Percentiles rank a stretch among this genome's conserved stretches.
Evolutionary conservation across 92 coral and sea anemone species (phyloP).

Genomic region (Parazoanthus darwini): DNA sequence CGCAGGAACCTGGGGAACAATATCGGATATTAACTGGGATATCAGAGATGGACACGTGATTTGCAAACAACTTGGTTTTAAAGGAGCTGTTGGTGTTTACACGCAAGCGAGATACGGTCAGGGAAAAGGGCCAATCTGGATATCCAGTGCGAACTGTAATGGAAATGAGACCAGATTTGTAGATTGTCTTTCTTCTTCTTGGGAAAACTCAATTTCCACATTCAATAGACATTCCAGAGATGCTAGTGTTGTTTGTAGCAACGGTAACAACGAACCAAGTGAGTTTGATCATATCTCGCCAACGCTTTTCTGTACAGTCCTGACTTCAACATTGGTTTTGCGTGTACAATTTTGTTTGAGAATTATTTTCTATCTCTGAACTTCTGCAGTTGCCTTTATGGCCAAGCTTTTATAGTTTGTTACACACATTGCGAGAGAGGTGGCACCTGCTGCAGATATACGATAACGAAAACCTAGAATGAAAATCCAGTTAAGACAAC

Average conservation of each 20-base stretch:
- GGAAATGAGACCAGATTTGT: conserved; percentile 10
- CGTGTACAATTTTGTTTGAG: too few species aligned
- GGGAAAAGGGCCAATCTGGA: conserved; percentile 18
- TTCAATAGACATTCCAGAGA: neutral
- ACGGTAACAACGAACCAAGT: conserved; percentile 19
- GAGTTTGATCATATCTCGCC: neutral
- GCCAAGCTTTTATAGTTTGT: too few species aligned
- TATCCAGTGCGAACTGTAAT: conserved; percentile 1
- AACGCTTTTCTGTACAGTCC: too few species aligned
- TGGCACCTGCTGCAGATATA: too few species aligned
- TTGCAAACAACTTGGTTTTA: conserved; percentile 29
- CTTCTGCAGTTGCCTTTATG: too few species aligned
- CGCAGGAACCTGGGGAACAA: conserved; percentile 21
- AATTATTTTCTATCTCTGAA: too few species aligned
- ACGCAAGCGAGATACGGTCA: neutral
- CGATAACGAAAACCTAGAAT: too few species aligned
- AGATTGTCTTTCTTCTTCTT: conserved; percentile 22
- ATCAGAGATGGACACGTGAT: conserved; percentile 32
- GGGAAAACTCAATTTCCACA: neutral
- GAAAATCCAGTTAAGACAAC: too few species aligned
- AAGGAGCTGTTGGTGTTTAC: conserved; percentile 15
- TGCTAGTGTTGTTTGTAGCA: conserved; percentile 10
- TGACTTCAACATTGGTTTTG: too few species aligned
- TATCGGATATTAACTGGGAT: neutral
- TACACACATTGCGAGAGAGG: too few species aligned